These are phyloP conservation scores for Nothoprocta pentlandii DNA, from an alignment of 2,113 vertebrate genomes.

Conservation along the genomic window DNA sequence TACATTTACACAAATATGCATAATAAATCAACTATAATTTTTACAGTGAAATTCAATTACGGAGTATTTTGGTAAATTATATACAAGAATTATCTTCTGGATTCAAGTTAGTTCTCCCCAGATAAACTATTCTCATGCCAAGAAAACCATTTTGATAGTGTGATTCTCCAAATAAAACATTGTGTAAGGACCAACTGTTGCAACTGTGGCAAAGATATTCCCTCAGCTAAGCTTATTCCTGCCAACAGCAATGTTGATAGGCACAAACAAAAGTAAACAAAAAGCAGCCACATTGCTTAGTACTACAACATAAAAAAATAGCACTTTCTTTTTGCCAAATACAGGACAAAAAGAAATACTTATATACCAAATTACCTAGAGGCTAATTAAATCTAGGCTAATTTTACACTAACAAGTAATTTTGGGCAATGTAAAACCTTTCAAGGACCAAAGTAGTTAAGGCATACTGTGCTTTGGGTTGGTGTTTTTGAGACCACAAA, in stretches of 20 bases:
- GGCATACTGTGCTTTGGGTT: not conserved
- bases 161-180: not conserved
- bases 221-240: not conserved
- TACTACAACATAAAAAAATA: not conserved
- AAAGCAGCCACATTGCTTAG: not conserved
- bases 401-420: not conserved
- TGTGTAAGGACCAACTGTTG: constrained; percentile 8
- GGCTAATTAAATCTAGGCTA: not conserved
- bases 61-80: not conserved
- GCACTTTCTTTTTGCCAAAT: not conserved
- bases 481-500: not conserved
- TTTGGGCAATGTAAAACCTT: not conserved
- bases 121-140: not conserved
- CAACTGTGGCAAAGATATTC: constrained; percentile 22
- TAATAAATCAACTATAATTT: not conserved
- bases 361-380: not conserved
- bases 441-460: not conserved
- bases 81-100: not conserved
- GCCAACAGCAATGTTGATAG: not conserved
- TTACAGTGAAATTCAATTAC: not conserved
- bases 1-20: too few species aligned
- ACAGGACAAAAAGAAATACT: not conserved
- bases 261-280: constrained; percentile 16
- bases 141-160: not conserved
- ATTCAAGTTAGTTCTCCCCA: not conserved